Conservation (phyloP, 2,888 invertebrate genomes). For the Amphipoea lucens region DNA sequence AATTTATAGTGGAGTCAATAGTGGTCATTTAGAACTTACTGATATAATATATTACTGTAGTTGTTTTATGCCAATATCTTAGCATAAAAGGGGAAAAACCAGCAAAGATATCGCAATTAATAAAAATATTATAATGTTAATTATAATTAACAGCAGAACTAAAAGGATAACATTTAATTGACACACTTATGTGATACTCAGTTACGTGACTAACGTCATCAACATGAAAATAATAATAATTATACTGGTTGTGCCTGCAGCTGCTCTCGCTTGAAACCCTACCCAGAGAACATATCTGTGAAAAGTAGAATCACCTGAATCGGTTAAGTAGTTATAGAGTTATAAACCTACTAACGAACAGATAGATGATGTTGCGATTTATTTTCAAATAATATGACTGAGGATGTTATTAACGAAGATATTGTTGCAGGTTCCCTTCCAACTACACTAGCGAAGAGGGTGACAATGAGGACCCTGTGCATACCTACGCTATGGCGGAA, state of each 20-base stretch:
- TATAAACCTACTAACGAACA: neutral
- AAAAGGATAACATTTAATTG: slow-evolving; percentile 13
- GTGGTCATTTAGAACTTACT: neutral
- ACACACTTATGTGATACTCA: neutral
- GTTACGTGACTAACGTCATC: slow-evolving; percentile 7
- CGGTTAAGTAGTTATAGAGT: neutral
- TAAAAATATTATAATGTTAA: no score
- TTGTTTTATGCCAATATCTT: neutral
- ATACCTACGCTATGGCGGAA: slow-evolving; percentile 98
- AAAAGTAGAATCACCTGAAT: neutral
- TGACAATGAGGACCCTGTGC: slow-evolving; percentile 95
- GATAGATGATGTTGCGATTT: neutral
- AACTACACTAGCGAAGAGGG: slow-evolving; percentile 99
- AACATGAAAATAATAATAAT: neutral
- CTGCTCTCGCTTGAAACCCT: neutral
- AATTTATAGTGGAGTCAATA: slow-evolving; percentile 10
- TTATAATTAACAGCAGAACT: neutral
- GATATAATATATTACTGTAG: neutral
- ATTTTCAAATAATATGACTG: neutral
- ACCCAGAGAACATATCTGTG: neutral
- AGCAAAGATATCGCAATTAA: neutral
- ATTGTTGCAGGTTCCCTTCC: slow-evolving; percentile 97
- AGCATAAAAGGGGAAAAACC: neutral
- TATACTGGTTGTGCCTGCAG: neutral
- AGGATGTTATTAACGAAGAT: neutral